Evolutionary conservation across 2,113 vertebrate genomes (phyloP), one percentile per base, ranked within the genome.

Genomic region (Mohoua ochrocephala): DNA sequence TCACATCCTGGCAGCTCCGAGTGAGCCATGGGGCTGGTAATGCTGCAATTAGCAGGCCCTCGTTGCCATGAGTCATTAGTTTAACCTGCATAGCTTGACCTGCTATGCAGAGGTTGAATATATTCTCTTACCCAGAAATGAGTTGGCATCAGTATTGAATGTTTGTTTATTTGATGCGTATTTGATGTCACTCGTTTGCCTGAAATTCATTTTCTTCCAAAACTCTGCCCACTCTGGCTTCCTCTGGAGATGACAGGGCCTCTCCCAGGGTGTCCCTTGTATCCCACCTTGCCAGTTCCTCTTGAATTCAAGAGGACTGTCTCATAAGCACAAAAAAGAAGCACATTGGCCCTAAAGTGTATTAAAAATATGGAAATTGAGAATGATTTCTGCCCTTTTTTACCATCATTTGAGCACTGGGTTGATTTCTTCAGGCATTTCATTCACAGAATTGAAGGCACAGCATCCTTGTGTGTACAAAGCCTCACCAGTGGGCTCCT

Each of bases 11-110:
- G 49, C 47, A 76, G 63, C 39, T 64, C 44, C 23, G 35, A 33
- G 45, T 8, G 26, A 73, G 74, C 33, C 27, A 10, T 0, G 0
- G 13, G 13, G 7, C n/a, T 0, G 3, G 22, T 8, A 45, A 3
- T 13, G 11, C 42, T 26, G 18, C 65, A 69, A 1, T 93, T 50
- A 78, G 52, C 47, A 39, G 75, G 56, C 37, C 26, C 37, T 81
- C 0, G 0, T 57, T 53, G 21, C 60, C 22, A 1, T 3, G 30
- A 57, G 44, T 52, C 20, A 6, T 59, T 52, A 15, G 19, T 81
- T 68, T 17, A 49, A 60, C 37, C 28, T 63, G 33, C 1, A 1
- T 2, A 20, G 23, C 33, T 52, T 63, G 13, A 4, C 7, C n/a
- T n/a, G n/a, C n/a, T n/a, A 1, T 15, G 20, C 37, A 78, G 64